phyloP scores from a whole-genome alignment of 2,888 invertebrate species.

The Neoitamus cyanurus region DNA sequence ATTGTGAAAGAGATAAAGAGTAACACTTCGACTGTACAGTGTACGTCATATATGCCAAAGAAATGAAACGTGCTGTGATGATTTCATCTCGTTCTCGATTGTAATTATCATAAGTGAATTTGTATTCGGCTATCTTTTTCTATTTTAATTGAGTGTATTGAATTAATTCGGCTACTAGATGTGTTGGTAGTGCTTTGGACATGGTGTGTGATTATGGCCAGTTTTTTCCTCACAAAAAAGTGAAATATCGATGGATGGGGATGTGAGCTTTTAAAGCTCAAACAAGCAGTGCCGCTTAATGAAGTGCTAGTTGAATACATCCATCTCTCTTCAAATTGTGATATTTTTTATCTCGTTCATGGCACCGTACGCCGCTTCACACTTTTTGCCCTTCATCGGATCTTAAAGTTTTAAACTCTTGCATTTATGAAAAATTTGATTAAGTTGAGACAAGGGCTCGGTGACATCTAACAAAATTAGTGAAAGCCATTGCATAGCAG shows the following conservation, averaged over 20 bases:
- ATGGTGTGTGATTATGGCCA: not conserved
- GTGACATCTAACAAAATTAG: not conserved
- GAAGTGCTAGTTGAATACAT: constrained; percentile 6
- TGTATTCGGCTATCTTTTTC: constrained; percentile 23
- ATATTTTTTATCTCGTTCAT: constrained; percentile 6
- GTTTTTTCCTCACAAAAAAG: not conserved
- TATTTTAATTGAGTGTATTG: constrained; percentile 34
- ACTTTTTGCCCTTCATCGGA: not conserved
- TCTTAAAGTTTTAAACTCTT: not conserved
- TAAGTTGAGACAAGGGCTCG: not conserved
- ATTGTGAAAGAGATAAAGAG: not conserved
- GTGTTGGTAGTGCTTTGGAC: not conserved
- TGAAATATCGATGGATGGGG: constrained; percentile 30
- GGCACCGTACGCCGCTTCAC: not conserved
- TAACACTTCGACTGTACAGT: not conserved
- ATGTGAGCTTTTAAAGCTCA: constrained; percentile 22
- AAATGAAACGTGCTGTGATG: constrained; percentile 30
- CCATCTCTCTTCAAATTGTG: constrained; percentile 19
- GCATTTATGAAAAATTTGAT: not conserved
- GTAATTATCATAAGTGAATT: constrained; percentile 41
- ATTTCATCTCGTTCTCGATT: constrained; percentile 39
- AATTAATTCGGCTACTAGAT: not conserved
- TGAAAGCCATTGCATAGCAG: not conserved
- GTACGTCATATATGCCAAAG: not conserved
- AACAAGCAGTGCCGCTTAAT: not conserved